Base-by-base conservation (phyloP, 2,113 vertebrate genomes). In the Ctenomys sociabilis region DNA sequence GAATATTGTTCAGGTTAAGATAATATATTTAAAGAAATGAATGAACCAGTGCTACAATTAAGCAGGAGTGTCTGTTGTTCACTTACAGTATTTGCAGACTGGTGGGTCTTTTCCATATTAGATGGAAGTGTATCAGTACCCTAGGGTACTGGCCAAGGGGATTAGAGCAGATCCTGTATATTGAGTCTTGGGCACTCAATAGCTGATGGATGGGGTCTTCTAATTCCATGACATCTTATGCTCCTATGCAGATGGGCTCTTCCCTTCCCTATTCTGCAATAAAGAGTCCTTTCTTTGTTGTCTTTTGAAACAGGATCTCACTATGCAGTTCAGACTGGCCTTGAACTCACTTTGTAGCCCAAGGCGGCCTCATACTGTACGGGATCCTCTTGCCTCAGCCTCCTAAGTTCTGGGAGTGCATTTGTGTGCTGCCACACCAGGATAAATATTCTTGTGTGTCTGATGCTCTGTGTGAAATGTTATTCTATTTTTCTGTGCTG, bases 1-100 rank as follows among this genome's bases (percentile, higher is more conserved):
- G 66, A 93, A 68, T 63, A 91, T 94, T 88, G 30, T 88, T 97
- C 35, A 94, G 88, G 45, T 14, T 78, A 82, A 94, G 66, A 11
- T 84, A 95, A 45, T 61, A 95, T 40, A 43, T 93, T 95, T 80
- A 81, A 80, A 88, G 66, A 66, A 83, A 80, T 84, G 45, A 83
- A 54, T 68, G 93, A 94, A 30, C 26, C 28, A 64, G 26, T 81
- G 28, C 89, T 80, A 75, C 73, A 68, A 92, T 80, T 54, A 89
- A 9, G 68, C 57, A 22, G 22, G 32, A 49, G 4, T 24, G 4
- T 54, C 24, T 83, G 12, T 35, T 49, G 35, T 94, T 40, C 70
- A 73, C 70, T 87, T 68, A 37, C 57, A 57, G 26, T 17, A 45
- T 75, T 94, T 70, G 72, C 12, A 94, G 6, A 40, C 77, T 88